Evolutionary conservation across 2,113 vertebrate species (phyloP).

Genomic region (Anthoscopus minutus): DNA sequence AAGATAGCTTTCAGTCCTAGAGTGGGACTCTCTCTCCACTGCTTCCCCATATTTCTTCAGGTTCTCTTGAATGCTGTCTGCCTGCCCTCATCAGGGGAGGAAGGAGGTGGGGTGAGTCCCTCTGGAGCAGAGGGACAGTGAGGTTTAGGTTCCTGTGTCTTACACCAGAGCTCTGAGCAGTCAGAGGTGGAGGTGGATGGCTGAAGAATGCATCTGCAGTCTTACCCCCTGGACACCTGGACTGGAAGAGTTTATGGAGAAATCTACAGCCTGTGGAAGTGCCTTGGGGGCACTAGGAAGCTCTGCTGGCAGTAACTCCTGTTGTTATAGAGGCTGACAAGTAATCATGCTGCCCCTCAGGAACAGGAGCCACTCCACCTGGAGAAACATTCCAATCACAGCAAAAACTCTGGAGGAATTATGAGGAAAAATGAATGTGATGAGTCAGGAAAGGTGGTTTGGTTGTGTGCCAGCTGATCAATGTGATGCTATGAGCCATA

Average conservation of each 20-base stretch:
- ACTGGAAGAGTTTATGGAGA: not conserved
- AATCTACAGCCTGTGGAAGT: not conserved
- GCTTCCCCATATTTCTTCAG: not conserved
- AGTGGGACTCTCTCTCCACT: not conserved
- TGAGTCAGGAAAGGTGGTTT: not conserved
- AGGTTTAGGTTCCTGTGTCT: not conserved
- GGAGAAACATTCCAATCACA: not conserved
- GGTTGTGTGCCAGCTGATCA: not conserved
- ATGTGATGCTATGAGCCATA: not conserved
- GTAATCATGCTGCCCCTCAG: not conserved
- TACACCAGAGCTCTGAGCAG: not conserved
- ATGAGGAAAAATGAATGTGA: not conserved
- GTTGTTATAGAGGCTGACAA: not conserved
- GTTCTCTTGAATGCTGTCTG: not conserved
- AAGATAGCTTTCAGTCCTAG: not conserved
- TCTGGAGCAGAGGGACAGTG: not conserved
- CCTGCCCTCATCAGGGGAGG: not conserved
- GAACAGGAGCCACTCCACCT: not conserved
- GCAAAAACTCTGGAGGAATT: not conserved
- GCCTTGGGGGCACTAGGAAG: not conserved
- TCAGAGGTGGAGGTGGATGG: not conserved
- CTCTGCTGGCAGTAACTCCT: not conserved
- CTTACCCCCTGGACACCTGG: not conserved
- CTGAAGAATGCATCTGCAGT: not conserved
- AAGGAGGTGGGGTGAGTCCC: not conserved